Conservation (phyloP, 1,140 invertebrate species). For the Calephelis nemesis region DNA sequence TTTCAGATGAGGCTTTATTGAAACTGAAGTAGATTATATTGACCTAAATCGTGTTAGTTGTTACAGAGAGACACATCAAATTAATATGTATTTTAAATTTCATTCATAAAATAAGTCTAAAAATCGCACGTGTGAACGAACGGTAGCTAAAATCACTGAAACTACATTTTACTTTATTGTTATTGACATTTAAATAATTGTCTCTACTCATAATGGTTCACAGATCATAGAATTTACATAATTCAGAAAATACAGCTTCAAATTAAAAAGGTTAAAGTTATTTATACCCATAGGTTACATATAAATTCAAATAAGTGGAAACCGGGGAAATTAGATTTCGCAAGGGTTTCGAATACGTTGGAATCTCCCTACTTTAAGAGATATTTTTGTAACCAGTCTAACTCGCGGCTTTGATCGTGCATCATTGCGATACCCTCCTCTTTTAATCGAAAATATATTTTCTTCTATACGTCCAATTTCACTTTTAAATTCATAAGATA, state of each 20-base stretch:
- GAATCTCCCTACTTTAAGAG: background rate
- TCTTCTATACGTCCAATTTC: too few species aligned
- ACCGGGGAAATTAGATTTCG: conserved; percentile 2
- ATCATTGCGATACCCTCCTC: too few species aligned
- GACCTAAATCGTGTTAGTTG: too few species aligned
- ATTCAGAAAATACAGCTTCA: conserved; percentile 4
- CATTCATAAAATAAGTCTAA: background rate
- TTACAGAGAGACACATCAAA: too few species aligned
- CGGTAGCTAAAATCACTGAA: background rate
- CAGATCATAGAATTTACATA: conserved; percentile 3
- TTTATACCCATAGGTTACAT: background rate
- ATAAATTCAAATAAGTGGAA: conserved; percentile 13
- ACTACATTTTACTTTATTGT: background rate
- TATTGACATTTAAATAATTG: conserved; percentile 7
- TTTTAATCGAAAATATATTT: too few species aligned
- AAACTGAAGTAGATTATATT: too few species aligned
- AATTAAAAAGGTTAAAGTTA: conserved; percentile 9
- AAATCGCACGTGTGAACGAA: background rate
- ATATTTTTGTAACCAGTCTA: too few species aligned
- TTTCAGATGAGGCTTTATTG: too few species aligned
- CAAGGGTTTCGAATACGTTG: conserved; percentile 1
- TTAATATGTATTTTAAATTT: background rate
- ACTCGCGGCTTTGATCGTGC: too few species aligned
- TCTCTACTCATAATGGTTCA: conserved; percentile 6
- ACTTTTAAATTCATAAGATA: too few species aligned